phyloP scores from a whole-genome alignment of 2,888 invertebrate genomes.

The Lasioglossum calceatum region DNA sequence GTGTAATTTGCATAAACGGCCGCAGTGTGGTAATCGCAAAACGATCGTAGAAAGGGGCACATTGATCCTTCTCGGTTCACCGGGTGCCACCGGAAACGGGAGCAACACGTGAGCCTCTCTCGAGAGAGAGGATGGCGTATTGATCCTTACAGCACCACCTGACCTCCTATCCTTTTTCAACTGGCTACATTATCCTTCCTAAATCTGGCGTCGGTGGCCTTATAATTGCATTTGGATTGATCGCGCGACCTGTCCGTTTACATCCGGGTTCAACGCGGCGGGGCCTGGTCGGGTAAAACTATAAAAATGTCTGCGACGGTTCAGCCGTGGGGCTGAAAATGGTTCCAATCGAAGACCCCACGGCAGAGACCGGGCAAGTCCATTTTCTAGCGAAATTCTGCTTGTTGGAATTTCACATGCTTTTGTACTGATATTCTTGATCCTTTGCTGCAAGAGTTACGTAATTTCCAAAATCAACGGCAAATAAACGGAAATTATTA shows the following conservation, averaged over 20 bases:
- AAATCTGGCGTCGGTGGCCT: conserved; percentile 35
- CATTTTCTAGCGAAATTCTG: not conserved
- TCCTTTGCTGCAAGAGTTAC: too few relatives aligned
- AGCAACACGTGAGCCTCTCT: conserved; percentile 73
- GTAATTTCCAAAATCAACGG: too few relatives aligned
- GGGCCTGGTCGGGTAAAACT: not conserved
- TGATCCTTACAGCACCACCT: conserved; percentile 73
- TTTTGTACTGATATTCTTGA: too few relatives aligned
- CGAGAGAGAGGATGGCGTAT: conserved; percentile 66
- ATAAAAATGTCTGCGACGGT: not conserved
- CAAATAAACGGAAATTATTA: too few relatives aligned
- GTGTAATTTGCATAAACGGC: not conserved
- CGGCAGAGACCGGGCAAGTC: not conserved
- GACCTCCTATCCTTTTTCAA: conserved; percentile 70
- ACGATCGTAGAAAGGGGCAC: conserved; percentile 20
- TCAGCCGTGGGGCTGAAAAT: not conserved
- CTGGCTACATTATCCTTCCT: conserved; percentile 51
- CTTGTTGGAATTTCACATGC: not conserved
- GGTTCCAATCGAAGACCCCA: not conserved
- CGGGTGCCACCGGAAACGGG: conserved; percentile 67
- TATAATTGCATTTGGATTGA: conserved; percentile 49
- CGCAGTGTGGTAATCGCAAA: not conserved
- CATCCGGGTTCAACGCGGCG: not conserved
- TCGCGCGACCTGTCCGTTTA: conserved; percentile 30
- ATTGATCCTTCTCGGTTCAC: conserved; percentile 45